Percentiles rank a stretch among this genome's conserved stretches.
These are phyloP conservation scores for Aricia agestis DNA, from an alignment of 1,140 invertebrate species.

Conservation along the genomic window DNA sequence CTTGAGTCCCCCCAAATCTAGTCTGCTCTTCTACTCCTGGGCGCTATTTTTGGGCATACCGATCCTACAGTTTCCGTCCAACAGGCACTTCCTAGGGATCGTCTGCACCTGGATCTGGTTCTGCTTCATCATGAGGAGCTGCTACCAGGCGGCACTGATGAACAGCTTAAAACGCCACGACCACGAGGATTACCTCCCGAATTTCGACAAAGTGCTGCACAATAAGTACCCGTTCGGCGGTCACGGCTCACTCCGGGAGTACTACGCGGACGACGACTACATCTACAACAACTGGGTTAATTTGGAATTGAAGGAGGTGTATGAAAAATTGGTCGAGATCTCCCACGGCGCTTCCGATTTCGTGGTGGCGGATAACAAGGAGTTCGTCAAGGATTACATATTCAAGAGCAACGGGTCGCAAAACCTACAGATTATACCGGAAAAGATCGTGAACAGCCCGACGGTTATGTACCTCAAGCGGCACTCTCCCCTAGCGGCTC, in stretches of 20 bases:
- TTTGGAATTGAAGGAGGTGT: constrained; percentile 30
- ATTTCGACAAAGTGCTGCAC: constrained; percentile 34
- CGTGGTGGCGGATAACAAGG: constrained; percentile 48
- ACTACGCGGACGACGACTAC: constrained; percentile 37
- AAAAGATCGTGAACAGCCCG: constrained; percentile 52
- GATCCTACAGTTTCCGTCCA: constrained; percentile 37
- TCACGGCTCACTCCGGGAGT: constrained; percentile 36
- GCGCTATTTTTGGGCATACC: constrained; percentile 46
- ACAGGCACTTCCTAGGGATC: constrained; percentile 29
- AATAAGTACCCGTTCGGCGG: constrained; percentile 42
- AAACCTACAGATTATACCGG: constrained; percentile 44
- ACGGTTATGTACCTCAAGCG: constrained; percentile 52
- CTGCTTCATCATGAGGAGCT: constrained; percentile 43
- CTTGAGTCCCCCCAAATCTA: constrained; percentile 35
- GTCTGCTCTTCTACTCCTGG: constrained; percentile 51
- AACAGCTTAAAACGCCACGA: constrained; percentile 37
- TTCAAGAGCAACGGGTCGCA: constrained; percentile 34
- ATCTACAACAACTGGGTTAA: constrained; percentile 42
- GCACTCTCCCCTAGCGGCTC: constrained; percentile 37
- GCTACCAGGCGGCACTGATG: constrained; percentile 47
- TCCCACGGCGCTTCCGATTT: constrained; percentile 39
- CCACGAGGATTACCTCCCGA: constrained; percentile 34
- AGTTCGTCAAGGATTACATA: constrained; percentile 40
- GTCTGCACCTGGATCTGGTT: constrained; percentile 51
- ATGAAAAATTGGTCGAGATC: constrained; percentile 35